Base-by-base conservation (phyloP, 2,797 vertebrate genomes). In the Myioborus miniatus region DNA sequence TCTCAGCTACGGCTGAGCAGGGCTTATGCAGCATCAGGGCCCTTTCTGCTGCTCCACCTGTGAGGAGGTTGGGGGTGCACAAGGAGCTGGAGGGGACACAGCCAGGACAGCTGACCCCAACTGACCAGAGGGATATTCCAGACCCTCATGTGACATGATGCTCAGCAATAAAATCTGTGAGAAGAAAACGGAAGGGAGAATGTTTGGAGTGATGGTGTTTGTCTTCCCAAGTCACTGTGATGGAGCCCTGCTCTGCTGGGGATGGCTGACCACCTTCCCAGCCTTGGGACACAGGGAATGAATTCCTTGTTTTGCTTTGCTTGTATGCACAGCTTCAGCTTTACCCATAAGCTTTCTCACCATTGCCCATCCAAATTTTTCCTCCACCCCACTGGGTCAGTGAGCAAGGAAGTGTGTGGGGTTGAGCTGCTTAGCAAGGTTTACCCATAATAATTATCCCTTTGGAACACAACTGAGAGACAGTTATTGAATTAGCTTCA, bases 381-480 rank as follows among this genome's bases (percentile, higher is more conserved):
- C 21, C 32, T 9, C 11, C 11, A 41, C 14, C 32, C 11, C 19
- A 53, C 34, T 32, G 18, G 6, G 21, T 1, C 15, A 70, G 29
- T 39, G 4, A 81, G 15, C 0, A 0, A 85, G n/a, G 1, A 4
- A 32, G 21, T 46, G 7, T 3, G 4, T 55, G 44, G 6, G 16
- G n/a, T 14, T 46, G 14, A 49, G 44, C 17, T 44, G 21, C 9
- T 63, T 15, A 26, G 20, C 2, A 8, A 22, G 15, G 12, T 36
- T 89, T 82, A 55, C 2, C 8, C 34, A 44, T 8, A 74, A 36
- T 8, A 69, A 55, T 27, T 43, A 63, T 15, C 26, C 17, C 11
- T 63, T 58, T 39, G 26, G 11, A 94, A 32, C 41, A 82, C 49
- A 43, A 58, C 15, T 23, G 15, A 80, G 39, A 70, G 3, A 89